Conservation (phyloP, 1,140 invertebrate species). For the Temnothorax longispinosus region DNA sequence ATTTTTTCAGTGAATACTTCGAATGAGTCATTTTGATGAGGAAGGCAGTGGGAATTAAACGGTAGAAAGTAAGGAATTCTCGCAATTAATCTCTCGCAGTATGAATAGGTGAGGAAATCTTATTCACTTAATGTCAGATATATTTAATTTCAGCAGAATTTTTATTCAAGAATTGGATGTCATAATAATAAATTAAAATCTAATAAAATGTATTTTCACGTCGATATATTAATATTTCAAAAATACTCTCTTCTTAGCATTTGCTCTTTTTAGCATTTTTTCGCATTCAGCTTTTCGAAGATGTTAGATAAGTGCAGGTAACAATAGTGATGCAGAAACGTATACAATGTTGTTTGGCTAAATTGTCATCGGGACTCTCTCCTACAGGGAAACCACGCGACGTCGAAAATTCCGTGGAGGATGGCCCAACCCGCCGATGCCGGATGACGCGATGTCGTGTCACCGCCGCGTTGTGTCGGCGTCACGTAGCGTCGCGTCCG, state of each 20-base stretch:
- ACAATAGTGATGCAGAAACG: neutral
- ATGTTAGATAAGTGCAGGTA: neutral
- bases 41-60: neutral
- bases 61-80: neutral
- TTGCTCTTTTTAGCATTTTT: no score
- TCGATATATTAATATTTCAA: neutral
- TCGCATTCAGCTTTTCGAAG: neutral
- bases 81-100: neutral
- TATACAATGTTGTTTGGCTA: neutral
- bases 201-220: neutral
- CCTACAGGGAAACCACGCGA: neutral
- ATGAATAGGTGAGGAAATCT: neutral
- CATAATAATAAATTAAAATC: neutral
- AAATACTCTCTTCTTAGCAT: neutral
- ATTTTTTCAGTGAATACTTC: neutral
- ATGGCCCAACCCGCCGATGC: conserved; percentile 29
- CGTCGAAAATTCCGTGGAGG: conserved; percentile 31
- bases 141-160: neutral
- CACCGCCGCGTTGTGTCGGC: conserved; percentile 24
- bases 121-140: neutral
- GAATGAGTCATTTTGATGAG: neutral
- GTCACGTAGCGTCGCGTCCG: conserved; percentile 42
- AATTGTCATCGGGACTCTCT: conserved; percentile 27
- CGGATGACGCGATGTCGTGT: conserved; percentile 51
- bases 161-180: neutral